Base-by-base conservation (phyloP, 2,888 invertebrate genomes). In the Sphaeridia pumilis region DNA sequence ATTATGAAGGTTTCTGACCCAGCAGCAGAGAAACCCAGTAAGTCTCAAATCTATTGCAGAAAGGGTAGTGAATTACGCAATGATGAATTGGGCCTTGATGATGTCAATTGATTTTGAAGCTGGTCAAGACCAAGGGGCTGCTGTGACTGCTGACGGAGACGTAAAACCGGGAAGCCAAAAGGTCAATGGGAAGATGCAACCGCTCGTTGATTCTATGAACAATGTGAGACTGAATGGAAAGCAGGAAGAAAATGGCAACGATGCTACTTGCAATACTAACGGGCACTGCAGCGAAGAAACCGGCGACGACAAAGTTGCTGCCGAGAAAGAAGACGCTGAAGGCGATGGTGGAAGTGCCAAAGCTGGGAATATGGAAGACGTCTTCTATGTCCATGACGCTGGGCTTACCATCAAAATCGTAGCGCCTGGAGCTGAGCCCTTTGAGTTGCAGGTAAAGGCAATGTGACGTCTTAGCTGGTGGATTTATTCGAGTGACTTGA, bases 381-480 rank as follows among this genome's bases (percentile, higher is more conserved):
- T 89, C 49, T 85, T 89, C 57, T 85, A 87, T 65, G 82, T 90
- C 66, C 90, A 90, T 69, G 92, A 93, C 68, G 77, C 85, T 75
- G 89, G 90, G 46, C 89, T 92, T 69, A 87, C 85, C 49, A 87
- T 95, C n/a, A 88, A 90, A 73, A 89, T 95, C 66, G 80, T 86
- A 54, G 86, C 89, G 66, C 93, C 94, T 10, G 89, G 89, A 1
- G 78, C 87, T 10, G 94, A 94, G 66, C 78, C 89, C 1, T 84
- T 95, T 68, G 92, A 94, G 67, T 87, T 95, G 67, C 93, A 94
- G 75, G 87, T 84, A n/a, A n/a, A n/a, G n/a, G n/a, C n/a, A n/a
- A n/a, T n/a, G n/a, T n/a, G n/a, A n/a, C n/a, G n/a, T n/a, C n/a
- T n/a, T n/a, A n/a, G n/a, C n/a, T n/a, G n/a, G n/a, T n/a, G n/a